phyloP scores from a whole-genome alignment of 2,113 vertebrate genomes.

The Malurus elegans region DNA sequence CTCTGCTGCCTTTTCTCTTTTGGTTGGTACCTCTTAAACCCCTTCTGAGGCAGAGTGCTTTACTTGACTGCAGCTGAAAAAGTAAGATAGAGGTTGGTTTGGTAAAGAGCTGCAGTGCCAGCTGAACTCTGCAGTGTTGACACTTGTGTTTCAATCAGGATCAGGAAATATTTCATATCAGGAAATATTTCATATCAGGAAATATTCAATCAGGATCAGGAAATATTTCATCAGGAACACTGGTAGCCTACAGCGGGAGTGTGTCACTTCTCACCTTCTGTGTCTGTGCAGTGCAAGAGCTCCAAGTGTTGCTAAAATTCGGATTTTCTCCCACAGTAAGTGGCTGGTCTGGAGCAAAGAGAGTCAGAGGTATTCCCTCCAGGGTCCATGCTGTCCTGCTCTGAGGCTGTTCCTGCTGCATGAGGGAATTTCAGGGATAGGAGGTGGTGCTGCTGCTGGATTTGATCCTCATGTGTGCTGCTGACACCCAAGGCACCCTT shows the following conservation, averaged over 20 bases:
- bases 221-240: not conserved
- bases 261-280: not conserved
- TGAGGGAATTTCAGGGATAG: not conserved
- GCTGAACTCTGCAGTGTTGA: rapidly evolving
- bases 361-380: not conserved
- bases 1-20: not conserved
- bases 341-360: not conserved
- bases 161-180: too few relatives aligned
- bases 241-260: not conserved
- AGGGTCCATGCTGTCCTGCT: too few relatives aligned
- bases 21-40: not conserved
- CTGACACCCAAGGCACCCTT: not conserved
- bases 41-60: not conserved
- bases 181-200: too few relatives aligned
- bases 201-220: too few relatives aligned
- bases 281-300: not conserved
- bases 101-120: not conserved
- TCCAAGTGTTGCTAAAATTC: not conserved
- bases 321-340: not conserved
- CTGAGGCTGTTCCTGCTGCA: rapidly evolving
- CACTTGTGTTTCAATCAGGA: not conserved
- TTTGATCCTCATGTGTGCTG: not conserved
- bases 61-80: not conserved
- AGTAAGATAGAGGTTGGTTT: not conserved
- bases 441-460: not conserved